Evolutionary conservation across 2,888 invertebrate genomes (phyloP).

Genomic region (Abscondita cerata): DNA sequence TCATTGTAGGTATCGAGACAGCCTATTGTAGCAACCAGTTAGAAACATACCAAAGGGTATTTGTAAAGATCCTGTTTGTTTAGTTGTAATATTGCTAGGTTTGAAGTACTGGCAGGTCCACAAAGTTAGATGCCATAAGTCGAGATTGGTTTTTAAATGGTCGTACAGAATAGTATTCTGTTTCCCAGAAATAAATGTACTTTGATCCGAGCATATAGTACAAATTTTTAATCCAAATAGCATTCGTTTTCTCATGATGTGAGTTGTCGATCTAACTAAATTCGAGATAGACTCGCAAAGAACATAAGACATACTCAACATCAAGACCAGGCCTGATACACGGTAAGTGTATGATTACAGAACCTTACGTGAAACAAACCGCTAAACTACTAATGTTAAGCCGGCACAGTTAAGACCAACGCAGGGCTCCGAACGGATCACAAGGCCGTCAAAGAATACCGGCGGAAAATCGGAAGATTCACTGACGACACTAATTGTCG

Average conservation of each 20-base stretch:
- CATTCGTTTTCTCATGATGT: background rate
- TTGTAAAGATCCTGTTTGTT: background rate
- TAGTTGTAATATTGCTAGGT: background rate
- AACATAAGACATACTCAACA: no score
- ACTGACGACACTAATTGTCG: no score
- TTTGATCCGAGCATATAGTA: background rate
- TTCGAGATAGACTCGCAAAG: no score
- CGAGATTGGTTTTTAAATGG: background rate
- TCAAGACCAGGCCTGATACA: no score
- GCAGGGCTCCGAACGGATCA: no score
- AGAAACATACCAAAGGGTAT: slow-evolving; percentile 2
- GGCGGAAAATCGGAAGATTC: no score
- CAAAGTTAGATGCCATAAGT: slow-evolving; percentile 9
- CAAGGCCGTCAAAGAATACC: no score
- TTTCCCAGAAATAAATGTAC: background rate
- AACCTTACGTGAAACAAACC: no score
- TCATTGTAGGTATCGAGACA: slow-evolving; percentile 1
- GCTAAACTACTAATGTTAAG: no score
- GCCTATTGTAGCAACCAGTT: background rate
- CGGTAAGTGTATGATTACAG: no score
- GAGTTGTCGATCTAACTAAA: no score
- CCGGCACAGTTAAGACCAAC: no score
- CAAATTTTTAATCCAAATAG: background rate
- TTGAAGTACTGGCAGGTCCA: background rate
- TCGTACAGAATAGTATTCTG: slow-evolving; percentile 2